Conservation (phyloP, 2,113 vertebrate species). For the Otolemur garnettii region DNA sequence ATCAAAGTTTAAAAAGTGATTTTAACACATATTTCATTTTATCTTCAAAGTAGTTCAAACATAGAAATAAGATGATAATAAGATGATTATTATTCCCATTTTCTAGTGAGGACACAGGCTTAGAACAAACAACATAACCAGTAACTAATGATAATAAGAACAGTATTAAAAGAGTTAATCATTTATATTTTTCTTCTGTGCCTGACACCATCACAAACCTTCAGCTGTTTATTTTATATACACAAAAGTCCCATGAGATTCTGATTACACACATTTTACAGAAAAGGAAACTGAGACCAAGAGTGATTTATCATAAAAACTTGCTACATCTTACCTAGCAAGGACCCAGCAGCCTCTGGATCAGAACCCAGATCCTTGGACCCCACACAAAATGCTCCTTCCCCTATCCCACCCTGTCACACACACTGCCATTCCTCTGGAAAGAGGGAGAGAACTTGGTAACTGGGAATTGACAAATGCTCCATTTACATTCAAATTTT, state of each 20-base stretch:
- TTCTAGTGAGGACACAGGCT: neutral
- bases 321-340: neutral
- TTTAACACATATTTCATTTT: neutral
- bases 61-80: neutral
- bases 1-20: neutral
- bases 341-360: neutral
- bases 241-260: neutral
- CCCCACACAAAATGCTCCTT: neutral
- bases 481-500: slow-evolving; percentile 42
- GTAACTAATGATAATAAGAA: neutral
- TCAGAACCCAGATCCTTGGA: neutral
- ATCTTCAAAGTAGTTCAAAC: neutral
- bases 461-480: neutral
- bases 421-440: neutral
- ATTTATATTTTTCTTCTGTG: neutral
- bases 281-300: neutral
- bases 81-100: neutral
- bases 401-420: neutral
- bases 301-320: neutral
- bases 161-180: neutral
- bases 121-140: neutral
- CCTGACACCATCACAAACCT: neutral
- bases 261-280: neutral
- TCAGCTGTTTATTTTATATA: neutral
- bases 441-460: neutral